Evolutionary conservation across 2,888 invertebrate genomes (phyloP), one percentile per base, ranked within the genome.

Genomic region (Cantharis rufa): DNA sequence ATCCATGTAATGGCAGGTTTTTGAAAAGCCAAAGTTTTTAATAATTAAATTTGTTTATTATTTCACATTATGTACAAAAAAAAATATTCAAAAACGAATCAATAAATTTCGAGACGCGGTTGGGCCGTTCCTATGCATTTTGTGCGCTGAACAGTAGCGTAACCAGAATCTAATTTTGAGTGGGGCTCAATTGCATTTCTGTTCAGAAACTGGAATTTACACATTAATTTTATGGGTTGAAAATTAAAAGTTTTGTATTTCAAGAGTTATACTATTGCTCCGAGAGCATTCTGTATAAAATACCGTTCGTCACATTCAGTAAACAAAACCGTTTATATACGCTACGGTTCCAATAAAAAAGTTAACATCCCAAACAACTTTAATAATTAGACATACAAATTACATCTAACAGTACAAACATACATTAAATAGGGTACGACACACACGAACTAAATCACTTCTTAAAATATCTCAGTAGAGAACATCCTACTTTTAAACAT

Each of bases 321-420:
- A n/a, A 48, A 48, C 48, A 48, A 48, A 69, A 48, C 18, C 64
- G 64, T 72, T 75, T 76, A 76, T 76, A 69, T 76, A 76, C 72
- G 76, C 76, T 61, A 72, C 24, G 48, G 21, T 76, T 68, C 63
- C 69, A 75, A 27, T 68, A 15, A 69, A 63, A 69, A 72, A 63
- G 69, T 28, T 48, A 76, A 69, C 71, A 68, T 18, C 18, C 63
- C 69, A 63, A 69, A 72, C 69, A 69, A 71, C 69, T 66, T 71
- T 21, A 62, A 69, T 72, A 48, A n/a, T 62, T 28, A 68, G 62
- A 64, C 21, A 72, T 21, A 68, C 10, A 66, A 32, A 64, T 71
- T 27, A 75, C 21, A 28, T 66, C 24, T 75, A 75, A 75, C 75
- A 71, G 75, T 75, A 71, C 62, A 15, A 66, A n/a, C 68, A 27